phyloP scores from a whole-genome alignment of 2,888 invertebrate genomes.

The Chalcosyrphus nemorum region DNA sequence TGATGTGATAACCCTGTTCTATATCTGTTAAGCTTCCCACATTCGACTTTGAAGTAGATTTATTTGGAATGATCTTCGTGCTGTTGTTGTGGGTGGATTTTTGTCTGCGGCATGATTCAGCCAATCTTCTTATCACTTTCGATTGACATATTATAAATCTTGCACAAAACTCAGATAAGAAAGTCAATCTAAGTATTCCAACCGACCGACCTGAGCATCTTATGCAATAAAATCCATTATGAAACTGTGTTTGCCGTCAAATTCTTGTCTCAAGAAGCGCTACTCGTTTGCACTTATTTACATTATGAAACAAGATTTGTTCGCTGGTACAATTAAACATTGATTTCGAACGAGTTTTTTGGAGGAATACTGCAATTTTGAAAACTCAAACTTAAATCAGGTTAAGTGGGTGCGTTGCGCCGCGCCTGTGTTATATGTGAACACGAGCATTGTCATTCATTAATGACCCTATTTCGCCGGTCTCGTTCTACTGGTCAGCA shows the following conservation, averaged over 20 bases:
- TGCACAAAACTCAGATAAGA: neutral
- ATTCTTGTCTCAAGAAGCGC: neutral
- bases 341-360: neutral
- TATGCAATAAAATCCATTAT: neutral
- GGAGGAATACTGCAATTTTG: neutral
- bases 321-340: neutral
- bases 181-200: neutral
- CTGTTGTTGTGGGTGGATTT: neutral
- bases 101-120: neutral
- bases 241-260: neutral
- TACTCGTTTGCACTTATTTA: neutral
- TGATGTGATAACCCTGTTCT: too few species aligned
- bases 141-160: neutral
- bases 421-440: neutral
- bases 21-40: too few species aligned
- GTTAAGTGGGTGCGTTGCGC: neutral
- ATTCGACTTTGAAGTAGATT: too few species aligned
- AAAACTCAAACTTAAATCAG: neutral
- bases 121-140: neutral
- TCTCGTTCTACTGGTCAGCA: neutral
- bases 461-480: neutral
- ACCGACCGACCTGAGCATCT: neutral
- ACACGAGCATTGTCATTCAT: neutral
- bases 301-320: neutral
- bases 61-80: neutral